Evolutionary conservation across 2,113 vertebrate species (phyloP).

Genomic region (Triplophysa rosa): DNA sequence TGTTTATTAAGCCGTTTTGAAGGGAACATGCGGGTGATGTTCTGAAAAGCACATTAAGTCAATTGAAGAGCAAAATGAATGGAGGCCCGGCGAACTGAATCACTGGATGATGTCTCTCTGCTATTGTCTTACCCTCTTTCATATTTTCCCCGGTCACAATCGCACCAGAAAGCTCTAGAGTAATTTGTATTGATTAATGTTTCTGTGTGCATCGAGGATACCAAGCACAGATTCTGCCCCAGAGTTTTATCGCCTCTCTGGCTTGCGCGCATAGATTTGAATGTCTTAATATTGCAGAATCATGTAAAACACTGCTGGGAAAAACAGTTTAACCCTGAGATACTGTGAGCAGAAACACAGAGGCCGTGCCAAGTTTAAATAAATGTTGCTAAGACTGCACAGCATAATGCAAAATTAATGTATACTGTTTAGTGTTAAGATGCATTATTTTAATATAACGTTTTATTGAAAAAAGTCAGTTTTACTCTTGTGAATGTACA

Average conservation of each 20-base stretch:
- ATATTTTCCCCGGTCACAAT: conserved; percentile 19
- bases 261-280: conserved; percentile 21
- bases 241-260: conserved; percentile 22
- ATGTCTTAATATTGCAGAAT: conserved; percentile 41
- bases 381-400: conserved; percentile 21
- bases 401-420: conserved; percentile 54
- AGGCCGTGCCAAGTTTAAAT: not conserved
- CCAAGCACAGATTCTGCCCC: conserved; percentile 11
- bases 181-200: conserved; percentile 48
- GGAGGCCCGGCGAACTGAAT: conserved; percentile 8
- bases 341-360: conserved; percentile 59
- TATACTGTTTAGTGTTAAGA: not conserved
- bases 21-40: not conserved
- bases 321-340: conserved; percentile 51
- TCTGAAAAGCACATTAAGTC: conserved; percentile 26
- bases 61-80: conserved; percentile 1
- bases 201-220: conserved; percentile 22
- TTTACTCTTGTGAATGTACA: not conserved
- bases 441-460: not conserved
- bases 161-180: conserved; percentile 22
- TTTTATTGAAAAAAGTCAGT: not conserved
- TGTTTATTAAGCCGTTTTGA: conserved; percentile 35
- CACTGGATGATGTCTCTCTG: conserved; percentile 13
- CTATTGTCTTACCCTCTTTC: not conserved
- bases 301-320: conserved; percentile 51